Percentiles rank a stretch among this genome's conserved stretches.
Conservation (phyloP, 2,113 vertebrate species). For the Pseudorasbora parva region DNA sequence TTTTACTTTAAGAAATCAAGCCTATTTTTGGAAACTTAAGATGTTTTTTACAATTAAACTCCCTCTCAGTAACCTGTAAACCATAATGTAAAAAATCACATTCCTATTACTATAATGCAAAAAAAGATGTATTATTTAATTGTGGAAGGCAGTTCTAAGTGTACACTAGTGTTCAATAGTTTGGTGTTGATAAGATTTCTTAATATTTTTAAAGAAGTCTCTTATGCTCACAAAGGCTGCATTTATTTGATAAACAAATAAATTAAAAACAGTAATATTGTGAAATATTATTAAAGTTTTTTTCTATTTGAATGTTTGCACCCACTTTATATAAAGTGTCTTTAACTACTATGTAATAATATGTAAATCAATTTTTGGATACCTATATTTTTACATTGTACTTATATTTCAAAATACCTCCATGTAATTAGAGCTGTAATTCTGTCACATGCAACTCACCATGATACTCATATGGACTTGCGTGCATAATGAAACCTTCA, state of each 20-base stretch:
- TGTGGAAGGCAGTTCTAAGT: neutral
- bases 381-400: too few species aligned
- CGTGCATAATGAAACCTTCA: neutral
- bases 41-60: neutral
- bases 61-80: neutral
- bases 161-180: neutral
- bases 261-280: neutral
- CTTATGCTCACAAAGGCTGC: neutral
- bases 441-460: neutral
- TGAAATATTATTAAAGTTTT: neutral
- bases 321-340: too few species aligned
- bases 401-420: too few species aligned
- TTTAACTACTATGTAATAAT: too few species aligned
- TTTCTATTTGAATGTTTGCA: neutral
- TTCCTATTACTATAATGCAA: neutral
- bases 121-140: neutral
- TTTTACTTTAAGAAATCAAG: too few species aligned
- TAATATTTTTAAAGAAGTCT: neutral
- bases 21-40: too few species aligned
- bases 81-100: neutral
- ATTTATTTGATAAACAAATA: neutral
- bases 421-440: too few species aligned
- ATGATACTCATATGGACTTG: neutral
- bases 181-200: neutral
- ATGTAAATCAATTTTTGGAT: too few species aligned